Base-by-base conservation (phyloP, 2,113 vertebrate genomes). In the Oryzias melastigma region DNA sequence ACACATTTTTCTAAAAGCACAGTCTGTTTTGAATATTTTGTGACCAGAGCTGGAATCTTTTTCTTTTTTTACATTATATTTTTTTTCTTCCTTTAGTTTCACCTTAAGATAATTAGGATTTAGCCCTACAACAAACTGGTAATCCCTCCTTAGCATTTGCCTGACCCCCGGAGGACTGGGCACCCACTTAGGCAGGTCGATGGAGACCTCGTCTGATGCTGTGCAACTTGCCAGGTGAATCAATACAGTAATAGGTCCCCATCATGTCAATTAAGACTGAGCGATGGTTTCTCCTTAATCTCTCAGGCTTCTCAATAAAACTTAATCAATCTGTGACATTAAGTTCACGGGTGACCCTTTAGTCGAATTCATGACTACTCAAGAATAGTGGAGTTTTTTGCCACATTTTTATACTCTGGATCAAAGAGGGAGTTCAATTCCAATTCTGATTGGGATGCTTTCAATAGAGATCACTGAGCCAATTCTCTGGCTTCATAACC, bases 21-120 rank as follows among this genome's bases (percentile, higher is more conserved):
- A 94, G 85, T 85, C n/a, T 10, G 84, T 90, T 90, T 71, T 93
- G 95, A 35, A 95, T 92, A 94, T 95, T 94, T 85, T 85, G 48
- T 27, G 58, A 63, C 61, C 58, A 73, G 58, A 71, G 57, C 71
- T 80, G 81, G 83, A 87, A 7, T 62, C 7, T 14, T 41, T 59
- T 52, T n/a, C 54, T 58, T 12, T 35, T 42, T 53, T 53, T 50
- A 35, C 13, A 42, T 10, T 17, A 25, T 27, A n/a, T 48, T 43
- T 25, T 46, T 13, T 50, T 47, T 42, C 20, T 12, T 73, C 47
- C 43, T 15, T 71, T 56, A 35, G 29, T 18, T 62, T 65, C 25
- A 64, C 56, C 63, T 65, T 44, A 67, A 71, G 17, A 52, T 45
- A 62, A 78, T 63, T 25, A 19, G 67, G 64, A 76, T 75, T 65